A percentile compares a stretch with the other conserved stretches of the same genome.
These are phyloP conservation scores for Scarus forsteni DNA, from an alignment of 2,797 vertebrate species.

Conservation along the genomic window DNA sequence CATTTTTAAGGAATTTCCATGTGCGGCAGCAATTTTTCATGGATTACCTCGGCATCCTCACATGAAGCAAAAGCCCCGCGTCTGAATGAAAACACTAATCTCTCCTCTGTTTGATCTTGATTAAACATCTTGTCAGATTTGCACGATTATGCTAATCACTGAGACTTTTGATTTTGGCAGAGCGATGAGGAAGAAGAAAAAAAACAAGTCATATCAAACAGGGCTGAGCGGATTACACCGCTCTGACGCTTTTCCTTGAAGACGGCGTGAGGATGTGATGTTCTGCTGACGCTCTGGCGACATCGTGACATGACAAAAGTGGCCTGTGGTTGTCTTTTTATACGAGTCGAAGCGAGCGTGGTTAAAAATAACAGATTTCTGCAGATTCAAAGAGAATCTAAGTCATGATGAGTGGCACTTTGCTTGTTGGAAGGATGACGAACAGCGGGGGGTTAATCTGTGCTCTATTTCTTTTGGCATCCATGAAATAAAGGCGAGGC, in stretches of 20 bases:
- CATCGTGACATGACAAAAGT: slow-evolving; percentile 44
- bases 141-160: slow-evolving; percentile 74
- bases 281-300: slow-evolving; percentile 53
- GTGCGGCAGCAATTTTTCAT: slow-evolving; percentile 41
- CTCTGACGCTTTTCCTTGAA: slow-evolving; percentile 74
- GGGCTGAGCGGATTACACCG: slow-evolving; percentile 75
- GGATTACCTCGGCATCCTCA: slow-evolving; percentile 66
- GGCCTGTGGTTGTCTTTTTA: slow-evolving; percentile 18
- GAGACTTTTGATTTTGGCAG: slow-evolving; percentile 62
- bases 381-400: slow-evolving; percentile 58
- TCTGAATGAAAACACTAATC: slow-evolving; percentile 74
- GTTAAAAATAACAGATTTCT: slow-evolving; percentile 57
- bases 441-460: slow-evolving; percentile 58
- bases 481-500: slow-evolving; percentile 12
- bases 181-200: slow-evolving; percentile 15
- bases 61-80: slow-evolving; percentile 33
- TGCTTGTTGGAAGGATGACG: slow-evolving; percentile 44
- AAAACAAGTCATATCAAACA: slow-evolving; percentile 58
- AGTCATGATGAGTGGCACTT: slow-evolving; percentile 44
- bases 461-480: slow-evolving; percentile 33
- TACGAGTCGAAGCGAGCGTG: slow-evolving; percentile 7
- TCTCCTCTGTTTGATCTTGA: slow-evolving; percentile 73
- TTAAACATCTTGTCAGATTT: slow-evolving; percentile 80
- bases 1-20: slow-evolving; percentile 25
- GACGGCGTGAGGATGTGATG: slow-evolving; percentile 54